phyloP scores from a whole-genome alignment of 1,140 invertebrate genomes.

The Drosophila truncata region DNA sequence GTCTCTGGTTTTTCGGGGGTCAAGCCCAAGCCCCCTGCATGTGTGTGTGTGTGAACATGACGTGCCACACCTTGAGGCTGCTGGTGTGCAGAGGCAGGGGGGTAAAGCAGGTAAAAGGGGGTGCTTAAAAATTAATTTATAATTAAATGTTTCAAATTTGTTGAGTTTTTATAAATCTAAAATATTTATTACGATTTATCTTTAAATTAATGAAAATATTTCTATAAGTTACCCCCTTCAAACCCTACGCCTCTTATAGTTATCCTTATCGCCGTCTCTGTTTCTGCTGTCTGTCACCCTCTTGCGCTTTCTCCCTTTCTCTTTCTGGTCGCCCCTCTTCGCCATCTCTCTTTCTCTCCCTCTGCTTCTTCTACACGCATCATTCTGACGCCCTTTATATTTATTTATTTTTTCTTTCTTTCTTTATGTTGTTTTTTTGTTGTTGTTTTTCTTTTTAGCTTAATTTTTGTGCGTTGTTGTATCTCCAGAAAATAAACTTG shows the following conservation, averaged over 20 bases:
- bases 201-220: not conserved
- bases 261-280: constrained; percentile 1
- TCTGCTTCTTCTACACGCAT: constrained; percentile 12
- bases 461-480: constrained; percentile 69
- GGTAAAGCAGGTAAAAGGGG: not conserved
- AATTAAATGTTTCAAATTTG: not conserved
- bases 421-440: constrained; percentile 1
- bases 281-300: constrained; percentile 9
- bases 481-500: constrained; percentile 80
- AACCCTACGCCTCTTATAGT: not conserved
- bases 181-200: too few relatives aligned
- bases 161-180: not conserved
- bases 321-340: constrained; percentile 21
- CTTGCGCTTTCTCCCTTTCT: constrained; percentile 22
- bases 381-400: constrained; percentile 73
- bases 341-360: not conserved
- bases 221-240: not conserved
- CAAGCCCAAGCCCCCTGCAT: constrained; percentile 41
- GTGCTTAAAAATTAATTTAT: not conserved
- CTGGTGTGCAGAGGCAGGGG: constrained; percentile 1
- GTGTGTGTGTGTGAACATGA: constrained; percentile 16
- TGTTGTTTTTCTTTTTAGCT: constrained; percentile 59
- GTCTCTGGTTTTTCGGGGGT: constrained; percentile 69
- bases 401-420: constrained; percentile 27
- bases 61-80: constrained; percentile 53